Evolutionary conservation across 2,888 invertebrate genomes (phyloP), one percentile per base, ranked within the genome.

Genomic region (Pandemis heparana): DNA sequence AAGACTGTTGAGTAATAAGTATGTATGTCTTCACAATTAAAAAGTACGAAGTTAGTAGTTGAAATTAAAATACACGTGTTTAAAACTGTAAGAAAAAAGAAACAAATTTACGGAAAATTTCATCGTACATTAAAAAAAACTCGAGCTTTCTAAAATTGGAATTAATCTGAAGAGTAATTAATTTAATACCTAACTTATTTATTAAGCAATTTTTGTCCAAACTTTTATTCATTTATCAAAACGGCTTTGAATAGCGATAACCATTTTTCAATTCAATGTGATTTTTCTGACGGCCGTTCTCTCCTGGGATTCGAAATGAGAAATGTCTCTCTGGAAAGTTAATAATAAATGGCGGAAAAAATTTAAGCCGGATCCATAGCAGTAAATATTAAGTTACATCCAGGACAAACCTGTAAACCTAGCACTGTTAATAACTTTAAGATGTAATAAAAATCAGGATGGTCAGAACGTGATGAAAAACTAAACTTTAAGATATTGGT

Each of bases 241-340:
- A 38, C 38, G 60, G n/a, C 65, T 51, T 32, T 38, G 63, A 56
- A 59, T 46, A 38, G 69, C 69, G 32, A 63, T 56, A 63, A 43
- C 53, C 43, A 63, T 63, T 70, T 56, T 39, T 56, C 70, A 70
- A 53, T 63, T 63, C 43, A 23, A 56, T 43, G 23, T 63, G 70
- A 63, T 62, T 69, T 69, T 69, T 63, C 38, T 51, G 62, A 62
- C 61, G 60, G 18, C 14, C 9, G 53, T 43, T 0, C 41, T 7
- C 65, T 18, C n/a, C 62, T 62, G 62, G 23, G 62, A 51, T 61
- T 62, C 14, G 10, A 32, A 63, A 63, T 70, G 63, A 63, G 53
- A 41, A 56, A 70, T 53, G 53, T 63, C 32, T 32, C 14, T 43
- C 41, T 9, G 60, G 68, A 32, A 16, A 68, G 16, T 32, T 39